Evolutionary conservation across 2,888 invertebrate species (phyloP).

Genomic region (Lasioglossum leucozonium): DNA sequence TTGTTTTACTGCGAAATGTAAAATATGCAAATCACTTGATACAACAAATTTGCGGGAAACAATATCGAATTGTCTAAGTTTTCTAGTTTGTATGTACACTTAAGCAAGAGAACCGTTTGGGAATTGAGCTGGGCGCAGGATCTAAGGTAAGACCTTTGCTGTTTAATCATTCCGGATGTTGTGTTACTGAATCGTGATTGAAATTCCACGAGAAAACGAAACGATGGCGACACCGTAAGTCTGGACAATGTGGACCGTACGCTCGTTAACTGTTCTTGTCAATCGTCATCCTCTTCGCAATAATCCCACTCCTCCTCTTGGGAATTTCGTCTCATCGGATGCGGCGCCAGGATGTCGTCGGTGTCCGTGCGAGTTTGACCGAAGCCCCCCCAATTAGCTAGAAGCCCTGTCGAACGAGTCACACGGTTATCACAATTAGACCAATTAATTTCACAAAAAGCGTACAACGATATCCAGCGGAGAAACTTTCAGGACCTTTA

Average conservation of each 20-base stretch:
- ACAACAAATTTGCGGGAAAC: not conserved
- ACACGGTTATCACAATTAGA: not conserved
- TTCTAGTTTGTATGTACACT: not conserved
- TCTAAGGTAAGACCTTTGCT: not conserved
- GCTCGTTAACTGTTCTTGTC: not conserved
- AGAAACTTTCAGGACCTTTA: constrained; percentile 52
- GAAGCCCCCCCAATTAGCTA: not conserved
- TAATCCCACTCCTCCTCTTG: constrained; percentile 71
- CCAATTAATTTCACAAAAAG: not conserved
- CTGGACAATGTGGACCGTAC: not conserved
- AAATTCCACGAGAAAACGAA: not conserved
- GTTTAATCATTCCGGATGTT: not conserved
- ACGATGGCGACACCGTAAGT: not conserved
- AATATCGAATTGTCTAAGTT: not conserved
- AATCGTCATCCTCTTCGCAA: constrained; percentile 59
- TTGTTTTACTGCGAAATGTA: not conserved
- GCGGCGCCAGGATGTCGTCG: not conserved
- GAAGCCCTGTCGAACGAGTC: not conserved
- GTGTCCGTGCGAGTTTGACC: not conserved
- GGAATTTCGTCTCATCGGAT: not conserved
- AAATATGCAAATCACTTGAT: not conserved
- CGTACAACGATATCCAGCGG: not conserved
- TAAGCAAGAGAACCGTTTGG: not conserved
- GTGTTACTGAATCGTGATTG: not conserved
- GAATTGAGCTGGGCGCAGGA: not conserved